Conservation (phyloP, 2,113 vertebrate genomes). For the Casuarius casuarius region DNA sequence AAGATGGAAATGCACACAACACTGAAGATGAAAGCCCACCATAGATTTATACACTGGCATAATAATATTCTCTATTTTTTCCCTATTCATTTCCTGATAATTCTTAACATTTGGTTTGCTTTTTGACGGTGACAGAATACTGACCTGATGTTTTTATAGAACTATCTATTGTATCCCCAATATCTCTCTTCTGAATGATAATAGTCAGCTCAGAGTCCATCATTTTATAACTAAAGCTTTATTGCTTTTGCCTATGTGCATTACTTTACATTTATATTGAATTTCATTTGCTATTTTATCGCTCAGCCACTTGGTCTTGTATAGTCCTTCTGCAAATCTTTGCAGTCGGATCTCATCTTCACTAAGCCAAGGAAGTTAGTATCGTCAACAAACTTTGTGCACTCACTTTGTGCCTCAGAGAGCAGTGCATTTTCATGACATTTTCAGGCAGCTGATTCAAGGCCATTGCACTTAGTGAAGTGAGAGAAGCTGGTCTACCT, state of each 20-base stretch:
- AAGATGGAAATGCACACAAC: neutral
- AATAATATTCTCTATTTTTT: neutral
- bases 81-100: slow-evolving; percentile 15
- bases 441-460: neutral
- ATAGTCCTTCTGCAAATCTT: slow-evolving; percentile 7
- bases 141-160: neutral
- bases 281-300: slow-evolving; percentile 50
- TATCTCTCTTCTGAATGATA: neutral
- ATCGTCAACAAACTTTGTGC: neutral
- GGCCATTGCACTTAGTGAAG: neutral
- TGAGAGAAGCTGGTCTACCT: neutral
- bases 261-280: slow-evolving; percentile 27
- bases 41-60: neutral
- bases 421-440: neutral
- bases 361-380: slow-evolving; percentile 1
- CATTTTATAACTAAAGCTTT: slow-evolving; percentile 27
- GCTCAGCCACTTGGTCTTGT: neutral
- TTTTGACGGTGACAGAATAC: neutral
- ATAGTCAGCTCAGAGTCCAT: neutral
- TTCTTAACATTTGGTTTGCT: slow-evolving; percentile 1
- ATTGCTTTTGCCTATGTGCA: slow-evolving; percentile 29
- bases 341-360: slow-evolving; percentile 2
- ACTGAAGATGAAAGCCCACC: neutral
- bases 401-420: neutral
- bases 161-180: neutral